Evolutionary conservation across 2,797 vertebrate genomes (phyloP), one percentile per base, ranked within the genome.

Genomic region (Hyperoplus immaculatus): DNA sequence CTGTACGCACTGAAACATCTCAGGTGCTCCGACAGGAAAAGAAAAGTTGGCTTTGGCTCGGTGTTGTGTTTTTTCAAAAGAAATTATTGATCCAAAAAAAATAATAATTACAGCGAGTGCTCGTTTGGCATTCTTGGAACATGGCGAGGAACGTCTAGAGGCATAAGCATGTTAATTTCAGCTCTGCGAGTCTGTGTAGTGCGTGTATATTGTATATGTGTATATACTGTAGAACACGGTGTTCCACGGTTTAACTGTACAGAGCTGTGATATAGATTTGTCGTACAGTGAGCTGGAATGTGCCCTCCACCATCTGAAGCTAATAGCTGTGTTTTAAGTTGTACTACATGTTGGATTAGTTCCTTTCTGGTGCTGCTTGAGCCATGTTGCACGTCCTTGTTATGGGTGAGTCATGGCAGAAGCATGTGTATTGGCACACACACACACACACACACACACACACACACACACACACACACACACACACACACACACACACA

Each of bases 331-430:
- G 75, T 88, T 79, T 29, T 50, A 21, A 74, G 56, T 79, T 76
- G 69, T 77, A 71, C 72, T 63, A 62, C 4, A 47, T 60, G 65
- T 59, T 39, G 58, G 62, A 81, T 82, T 58, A 69, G 79, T 81
- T 29, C 2, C 57, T 84, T 85, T 93, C 51, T 87, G 84, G 87
- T 86, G 84, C 83, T 70, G 78, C 6, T 15, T 72, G 83, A 90
- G 86, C 71, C 71, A 36, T 84, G 76, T 74, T 81, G 83, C 13
- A 45, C 15, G 68, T 87, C 83, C 81, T 90, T 85, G 86, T 88
- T 89, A 84, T 78, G 72, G 78, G 77, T 90, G 89, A 92, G 84
- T 93, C 87, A 91, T 38, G 49, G 65, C 36, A 56, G 50, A 72
- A 67, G 61, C 78, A 72, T 82, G 75, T 66, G 58, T 75, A 79